Conservation (phyloP, 2,797 vertebrate genomes). For the Clarias fuscus region DNA sequence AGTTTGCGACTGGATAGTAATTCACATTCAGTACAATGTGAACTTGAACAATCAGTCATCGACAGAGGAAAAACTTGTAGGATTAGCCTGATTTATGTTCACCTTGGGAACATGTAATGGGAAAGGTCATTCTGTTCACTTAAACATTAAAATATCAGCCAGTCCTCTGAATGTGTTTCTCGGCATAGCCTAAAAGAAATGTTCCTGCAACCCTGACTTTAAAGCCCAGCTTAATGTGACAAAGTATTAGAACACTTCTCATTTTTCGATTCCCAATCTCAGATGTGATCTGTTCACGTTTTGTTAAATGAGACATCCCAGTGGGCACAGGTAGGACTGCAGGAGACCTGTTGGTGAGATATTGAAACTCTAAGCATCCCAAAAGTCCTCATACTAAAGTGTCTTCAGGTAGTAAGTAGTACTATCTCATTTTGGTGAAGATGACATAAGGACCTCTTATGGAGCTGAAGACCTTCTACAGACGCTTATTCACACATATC, state of each 20-base stretch:
- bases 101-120: constrained; percentile 2
- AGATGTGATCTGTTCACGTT: background rate
- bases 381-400: too few species aligned
- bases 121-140: background rate
- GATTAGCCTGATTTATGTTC: constrained; percentile 1
- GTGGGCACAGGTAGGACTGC: too few species aligned
- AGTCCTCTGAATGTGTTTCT: background rate
- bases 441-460: too few species aligned
- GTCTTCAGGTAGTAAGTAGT: too few species aligned
- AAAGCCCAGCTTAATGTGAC: background rate
- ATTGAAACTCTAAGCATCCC: too few species aligned
- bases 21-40: background rate
- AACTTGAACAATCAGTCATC: background rate
- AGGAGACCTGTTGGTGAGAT: too few species aligned
- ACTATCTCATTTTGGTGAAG: too few species aligned
- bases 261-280: background rate
- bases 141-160: too few species aligned
- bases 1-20: background rate
- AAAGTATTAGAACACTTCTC: background rate
- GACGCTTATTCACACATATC: too few species aligned
- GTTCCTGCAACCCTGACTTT: background rate
- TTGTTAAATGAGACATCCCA: background rate
- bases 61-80: background rate
- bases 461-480: too few species aligned
- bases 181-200: background rate